These are phyloP conservation scores for Hydrophis major DNA, from an alignment of 2,797 vertebrate genomes.

Conservation along the genomic window DNA sequence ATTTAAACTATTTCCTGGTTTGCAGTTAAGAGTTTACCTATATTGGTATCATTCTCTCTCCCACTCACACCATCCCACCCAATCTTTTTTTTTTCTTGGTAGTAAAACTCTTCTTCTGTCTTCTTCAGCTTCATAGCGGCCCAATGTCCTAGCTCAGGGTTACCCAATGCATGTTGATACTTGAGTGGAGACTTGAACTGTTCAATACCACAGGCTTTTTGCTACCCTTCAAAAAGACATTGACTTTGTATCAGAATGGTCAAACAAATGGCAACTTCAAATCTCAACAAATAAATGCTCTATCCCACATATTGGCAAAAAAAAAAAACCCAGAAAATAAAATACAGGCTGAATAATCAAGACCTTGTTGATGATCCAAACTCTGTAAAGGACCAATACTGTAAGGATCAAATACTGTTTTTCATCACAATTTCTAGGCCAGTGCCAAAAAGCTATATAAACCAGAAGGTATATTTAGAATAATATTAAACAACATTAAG, in stretches of 20 bases:
- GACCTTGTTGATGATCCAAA: too few species aligned
- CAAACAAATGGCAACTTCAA: too few species aligned
- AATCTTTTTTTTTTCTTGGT: neutral
- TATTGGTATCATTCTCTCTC: neutral
- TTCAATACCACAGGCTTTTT: too few species aligned
- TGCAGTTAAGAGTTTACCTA: neutral
- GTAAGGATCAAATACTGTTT: neutral
- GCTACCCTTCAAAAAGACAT: too few species aligned
- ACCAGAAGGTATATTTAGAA: neutral
- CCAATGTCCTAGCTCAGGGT: neutral
- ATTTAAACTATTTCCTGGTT: neutral
- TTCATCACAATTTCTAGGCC: slow-evolving; percentile 2
- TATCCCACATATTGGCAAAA: too few species aligned
- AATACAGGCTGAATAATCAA: too few species aligned
- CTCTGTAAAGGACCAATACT: too few species aligned
- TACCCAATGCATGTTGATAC: neutral
- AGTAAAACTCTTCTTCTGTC: neutral
- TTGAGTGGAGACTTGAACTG: neutral
- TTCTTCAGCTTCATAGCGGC: neutral
- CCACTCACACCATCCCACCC: neutral
- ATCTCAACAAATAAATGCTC: too few species aligned
- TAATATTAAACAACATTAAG: neutral
- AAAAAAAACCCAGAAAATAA: too few species aligned
- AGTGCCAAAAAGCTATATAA: neutral
- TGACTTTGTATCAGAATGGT: too few species aligned